Evolutionary conservation across 2,888 invertebrate species (phyloP), one percentile per base, ranked within the genome.

Genomic region (Iselma pallidipennis): DNA sequence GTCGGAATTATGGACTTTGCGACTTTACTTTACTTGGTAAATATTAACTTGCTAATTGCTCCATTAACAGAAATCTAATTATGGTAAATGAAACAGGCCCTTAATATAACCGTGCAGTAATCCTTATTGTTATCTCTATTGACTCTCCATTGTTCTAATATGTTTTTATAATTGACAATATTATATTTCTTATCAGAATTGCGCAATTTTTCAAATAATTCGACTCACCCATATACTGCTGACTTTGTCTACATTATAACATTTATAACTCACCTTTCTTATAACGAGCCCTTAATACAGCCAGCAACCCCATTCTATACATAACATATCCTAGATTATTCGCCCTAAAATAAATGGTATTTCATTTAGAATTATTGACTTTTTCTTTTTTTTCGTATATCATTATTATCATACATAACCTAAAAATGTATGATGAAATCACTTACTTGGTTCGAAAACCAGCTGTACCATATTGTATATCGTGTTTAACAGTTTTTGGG

Each of bases 271-370:
- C 81, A 89, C 96, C 94, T 83, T 89, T 88, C 76, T 91, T 91
- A 65, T 85, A 85, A 74, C 92, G 89, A 10, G 98, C 96, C 55
- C 98, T 85, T 26, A 99, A 84, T 3, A 91, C 94, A 9, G 97
- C 96, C 71, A 98, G 83, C 28, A 98, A 83, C 3, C 98, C 98
- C 92, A 98, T 95, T 57, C 98, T 88, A 81, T 92, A 98, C 82
- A 96, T 89, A 21, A 98, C 92, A 86, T 96, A 95, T 71, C 94
- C 92, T 75, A 99, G 83, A 63, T 89, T 83, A 67, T 87, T 88
- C 33, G 94, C 94, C 78, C 97, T 97, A 54, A 86, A 86, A 78
- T 70, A 75, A 64, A 67, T 67, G 61, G 21, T 58, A 50, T 26
- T 55, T 37, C 37, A 37, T 45, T 58, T 14, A 29, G 28, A 29